These are phyloP conservation scores for Oxygymnocypris stewartii DNA, from an alignment of 2,113 vertebrate genomes.

Conservation along the genomic window DNA sequence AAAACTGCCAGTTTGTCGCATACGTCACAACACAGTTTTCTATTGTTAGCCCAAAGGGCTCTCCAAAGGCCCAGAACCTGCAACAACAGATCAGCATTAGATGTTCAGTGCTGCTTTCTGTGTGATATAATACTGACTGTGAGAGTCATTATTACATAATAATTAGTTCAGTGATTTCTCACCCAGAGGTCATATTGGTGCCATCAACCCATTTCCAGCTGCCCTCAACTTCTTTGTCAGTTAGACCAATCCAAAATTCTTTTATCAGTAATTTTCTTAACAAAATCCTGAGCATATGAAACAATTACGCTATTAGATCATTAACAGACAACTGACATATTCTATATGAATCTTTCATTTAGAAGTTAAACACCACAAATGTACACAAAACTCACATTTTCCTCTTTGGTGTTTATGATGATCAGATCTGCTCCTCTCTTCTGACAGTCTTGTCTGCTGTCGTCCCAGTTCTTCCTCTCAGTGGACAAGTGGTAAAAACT, in stretches of 20 bases:
- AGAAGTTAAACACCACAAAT: neutral
- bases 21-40: neutral
- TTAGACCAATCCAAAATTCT: neutral
- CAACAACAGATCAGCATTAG: neutral
- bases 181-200: neutral
- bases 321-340: neutral
- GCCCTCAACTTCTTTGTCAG: neutral
- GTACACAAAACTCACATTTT: neutral
- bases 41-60: no score
- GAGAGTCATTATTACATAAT: neutral
- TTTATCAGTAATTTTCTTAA: neutral
- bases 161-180: neutral
- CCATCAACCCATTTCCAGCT: neutral
- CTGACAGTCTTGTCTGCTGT: neutral
- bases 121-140: neutral
- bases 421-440: conserved; percentile 11
- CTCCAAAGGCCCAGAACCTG: neutral
- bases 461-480: neutral
- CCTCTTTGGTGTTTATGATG: neutral
- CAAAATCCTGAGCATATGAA: neutral
- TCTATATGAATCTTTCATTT: neutral
- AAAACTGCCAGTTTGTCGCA: neutral
- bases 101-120: neutral
- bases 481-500: no score
- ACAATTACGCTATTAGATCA: neutral